Evolutionary conservation across 2,888 invertebrate genomes (phyloP).

Genomic region (Dolichopus griseipennis): DNA sequence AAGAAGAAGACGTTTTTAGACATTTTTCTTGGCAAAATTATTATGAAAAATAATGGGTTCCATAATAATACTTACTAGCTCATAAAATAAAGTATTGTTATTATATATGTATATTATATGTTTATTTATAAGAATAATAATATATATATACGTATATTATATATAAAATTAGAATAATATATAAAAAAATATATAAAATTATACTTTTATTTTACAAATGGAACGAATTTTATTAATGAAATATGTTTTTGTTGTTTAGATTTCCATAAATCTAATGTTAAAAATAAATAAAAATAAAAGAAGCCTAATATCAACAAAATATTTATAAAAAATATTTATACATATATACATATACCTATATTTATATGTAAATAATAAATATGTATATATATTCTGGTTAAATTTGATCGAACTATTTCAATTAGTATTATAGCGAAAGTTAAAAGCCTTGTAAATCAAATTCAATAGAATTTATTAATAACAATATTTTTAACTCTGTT

Average conservation of each 20-base stretch:
- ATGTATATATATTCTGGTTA: no score
- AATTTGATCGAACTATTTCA: no score
- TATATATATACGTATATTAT: no score
- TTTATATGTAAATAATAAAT: no score
- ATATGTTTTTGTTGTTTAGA: constrained; percentile 4
- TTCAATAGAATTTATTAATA: no score
- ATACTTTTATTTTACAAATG: constrained; percentile 1
- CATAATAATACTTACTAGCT: background rate
- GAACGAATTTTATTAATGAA: constrained; percentile 4
- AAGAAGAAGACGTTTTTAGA: background rate
- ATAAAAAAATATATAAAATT: background rate
- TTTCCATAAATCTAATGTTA: constrained; percentile 1
- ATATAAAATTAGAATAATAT: no score
- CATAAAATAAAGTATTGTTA: background rate
- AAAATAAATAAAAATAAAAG: background rate
- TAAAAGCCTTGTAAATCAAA: no score
- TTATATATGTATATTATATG: background rate
- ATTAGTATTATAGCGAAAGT: no score
- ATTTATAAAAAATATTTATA: background rate
- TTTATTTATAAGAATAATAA: no score
- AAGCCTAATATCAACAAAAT: background rate
- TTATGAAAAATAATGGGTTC: background rate
- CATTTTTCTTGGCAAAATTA: background rate
- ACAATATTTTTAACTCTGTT: no score
- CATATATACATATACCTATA: no score